phyloP scores from a whole-genome alignment of 2,797 vertebrate species.

The Enteromius treurensis region DNA sequence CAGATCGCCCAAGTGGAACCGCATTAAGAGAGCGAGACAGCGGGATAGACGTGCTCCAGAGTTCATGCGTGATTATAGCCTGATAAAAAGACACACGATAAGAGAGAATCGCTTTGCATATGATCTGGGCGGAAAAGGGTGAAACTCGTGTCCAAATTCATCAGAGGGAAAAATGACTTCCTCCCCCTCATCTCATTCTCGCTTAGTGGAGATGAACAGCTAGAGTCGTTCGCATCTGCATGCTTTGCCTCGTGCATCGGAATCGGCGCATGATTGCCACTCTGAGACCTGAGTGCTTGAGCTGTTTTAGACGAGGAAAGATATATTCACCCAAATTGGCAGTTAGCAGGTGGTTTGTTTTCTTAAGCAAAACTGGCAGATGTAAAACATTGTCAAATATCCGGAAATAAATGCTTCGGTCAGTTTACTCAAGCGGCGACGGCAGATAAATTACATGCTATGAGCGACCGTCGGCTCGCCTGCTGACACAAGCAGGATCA shows the following conservation, averaged over 20 bases:
- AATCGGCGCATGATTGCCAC: neutral
- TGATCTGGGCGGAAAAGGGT: slow-evolving; percentile 13
- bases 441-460: slow-evolving; percentile 35
- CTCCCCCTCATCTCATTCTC: slow-evolving; percentile 25
- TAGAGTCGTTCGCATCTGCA: neutral
- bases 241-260: neutral
- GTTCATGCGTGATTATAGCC: slow-evolving; percentile 16
- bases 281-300: neutral
- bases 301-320: slow-evolving; percentile 9
- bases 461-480: slow-evolving; percentile 3
- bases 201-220: neutral
- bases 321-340: slow-evolving; percentile 24
- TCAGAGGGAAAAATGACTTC: slow-evolving; percentile 36
- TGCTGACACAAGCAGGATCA: slow-evolving; percentile 37
- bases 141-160: slow-evolving; percentile 33
- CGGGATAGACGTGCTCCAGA: slow-evolving; percentile 33
- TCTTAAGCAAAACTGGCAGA: slow-evolving; percentile 33
- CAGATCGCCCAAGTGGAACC: neutral
- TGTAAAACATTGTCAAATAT: slow-evolving; percentile 37
- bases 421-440: slow-evolving; percentile 35
- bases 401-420: slow-evolving; percentile 35
- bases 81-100: slow-evolving; percentile 11
- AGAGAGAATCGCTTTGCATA: slow-evolving; percentile 25
- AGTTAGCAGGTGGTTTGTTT: slow-evolving; percentile 40
- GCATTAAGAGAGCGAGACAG: slow-evolving; percentile 29